phyloP scores from a whole-genome alignment of 2,888 invertebrate species.

The Andrena marginata region DNA sequence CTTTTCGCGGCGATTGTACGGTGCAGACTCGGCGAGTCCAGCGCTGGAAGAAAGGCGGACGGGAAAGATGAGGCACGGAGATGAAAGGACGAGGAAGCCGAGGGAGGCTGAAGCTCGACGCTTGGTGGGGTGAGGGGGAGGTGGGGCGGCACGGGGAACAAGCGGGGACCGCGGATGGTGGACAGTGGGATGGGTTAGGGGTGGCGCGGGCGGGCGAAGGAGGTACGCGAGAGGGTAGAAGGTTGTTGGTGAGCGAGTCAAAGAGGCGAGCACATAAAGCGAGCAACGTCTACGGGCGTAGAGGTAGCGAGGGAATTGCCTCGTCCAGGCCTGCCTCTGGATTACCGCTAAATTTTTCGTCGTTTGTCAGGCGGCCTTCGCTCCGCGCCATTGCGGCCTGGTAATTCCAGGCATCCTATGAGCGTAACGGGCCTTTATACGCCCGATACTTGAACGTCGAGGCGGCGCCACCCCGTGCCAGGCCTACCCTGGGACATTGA shows the following conservation, averaged over 20 bases:
- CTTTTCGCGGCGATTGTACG: conserved; percentile 77
- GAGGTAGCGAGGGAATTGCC: conserved; percentile 71
- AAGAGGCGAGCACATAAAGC: conserved; percentile 78
- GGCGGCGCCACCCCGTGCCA: conserved; percentile 28
- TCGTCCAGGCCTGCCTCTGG: conserved; percentile 65
- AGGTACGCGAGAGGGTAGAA: conserved; percentile 57
- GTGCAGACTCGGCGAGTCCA: conserved; percentile 63
- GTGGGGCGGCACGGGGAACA: conserved; percentile 22
- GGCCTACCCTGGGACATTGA: conserved; percentile 49
- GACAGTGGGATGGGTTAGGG: conserved; percentile 28
- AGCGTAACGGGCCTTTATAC: conserved; percentile 61
- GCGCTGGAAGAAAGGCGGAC: conserved; percentile 68
- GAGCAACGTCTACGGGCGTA: conserved; percentile 74
- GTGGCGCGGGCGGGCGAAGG: conserved; percentile 39
- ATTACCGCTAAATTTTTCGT: conserved; percentile 80
- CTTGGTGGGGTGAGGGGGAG: too few species aligned
- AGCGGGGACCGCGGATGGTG: conserved; percentile 1
- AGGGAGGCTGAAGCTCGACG: conserved; percentile 19
- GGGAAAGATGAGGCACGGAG: conserved; percentile 76
- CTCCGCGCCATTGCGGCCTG: conserved; percentile 46
- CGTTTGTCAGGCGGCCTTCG: conserved; percentile 63
- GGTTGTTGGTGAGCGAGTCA: conserved; percentile 73
- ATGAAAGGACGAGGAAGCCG: conserved; percentile 73
- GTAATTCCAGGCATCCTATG: conserved; percentile 63
- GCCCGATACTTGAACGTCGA: conserved; percentile 65